These are phyloP conservation scores for Heterotis niloticus DNA, from an alignment of 2,113 vertebrate species.

Conservation along the genomic window DNA sequence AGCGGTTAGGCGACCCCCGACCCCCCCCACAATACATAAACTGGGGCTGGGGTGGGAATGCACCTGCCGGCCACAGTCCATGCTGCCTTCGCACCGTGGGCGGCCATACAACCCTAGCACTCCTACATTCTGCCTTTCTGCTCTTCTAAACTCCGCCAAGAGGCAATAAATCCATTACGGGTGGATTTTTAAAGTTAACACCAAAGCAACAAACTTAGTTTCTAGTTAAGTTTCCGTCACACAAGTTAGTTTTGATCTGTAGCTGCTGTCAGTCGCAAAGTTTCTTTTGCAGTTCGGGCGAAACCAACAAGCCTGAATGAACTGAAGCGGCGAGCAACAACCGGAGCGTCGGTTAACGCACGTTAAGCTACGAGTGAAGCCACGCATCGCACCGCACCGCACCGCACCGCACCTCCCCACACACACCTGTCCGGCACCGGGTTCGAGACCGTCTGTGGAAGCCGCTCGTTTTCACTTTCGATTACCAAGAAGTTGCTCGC, in stretches of 20 bases:
- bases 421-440: background rate
- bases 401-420: too few relatives aligned
- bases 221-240: background rate
- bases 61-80: background rate
- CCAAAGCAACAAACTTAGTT: background rate
- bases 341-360: background rate
- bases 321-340: background rate
- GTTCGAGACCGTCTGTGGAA: background rate
- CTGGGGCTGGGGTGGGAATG: background rate
- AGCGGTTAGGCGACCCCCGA: too few relatives aligned
- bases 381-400: too few relatives aligned
- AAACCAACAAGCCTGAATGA: background rate
- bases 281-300: too few relatives aligned
- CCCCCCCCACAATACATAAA: background rate
- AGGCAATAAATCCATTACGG: too few relatives aligned
- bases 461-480: background rate
- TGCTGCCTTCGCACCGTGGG: too few relatives aligned
- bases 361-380: background rate
- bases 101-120: too few relatives aligned
- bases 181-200: background rate
- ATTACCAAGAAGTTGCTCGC: background rate
- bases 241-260: background rate
- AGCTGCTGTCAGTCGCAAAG: background rate
- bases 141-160: too few relatives aligned
- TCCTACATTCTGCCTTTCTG: too few relatives aligned